Base-by-base conservation (phyloP, 92 coral and sea anemone species). In the Nematostella vectensis region DNA sequence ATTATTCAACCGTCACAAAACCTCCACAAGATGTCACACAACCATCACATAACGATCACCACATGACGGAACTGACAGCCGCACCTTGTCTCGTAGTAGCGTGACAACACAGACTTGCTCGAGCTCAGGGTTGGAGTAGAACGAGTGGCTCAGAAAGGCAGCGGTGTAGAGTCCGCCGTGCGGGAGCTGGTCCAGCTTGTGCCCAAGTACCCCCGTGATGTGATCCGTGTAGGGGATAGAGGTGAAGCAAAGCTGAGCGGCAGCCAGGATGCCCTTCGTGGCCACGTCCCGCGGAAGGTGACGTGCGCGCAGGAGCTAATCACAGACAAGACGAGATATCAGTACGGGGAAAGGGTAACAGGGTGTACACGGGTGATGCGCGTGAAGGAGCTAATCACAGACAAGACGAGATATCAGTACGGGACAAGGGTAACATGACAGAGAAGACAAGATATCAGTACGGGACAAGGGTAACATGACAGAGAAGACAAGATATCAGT, bases 71-170 rank as follows among this genome's bases (percentile, higher is more conserved):
- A n/a, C n/a, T n/a, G n/a, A n/a, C n/a, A n/a, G n/a, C n/a, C n/a
- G n/a, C n/a, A n/a, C n/a, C 64, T 85, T 76, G 47, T 85, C 78
- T 55, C 47, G 74, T 28, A 77, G 54, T 2, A 87, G 57, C 13
- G 87, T 81, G 29, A 85, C 48, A 18, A 89, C 97, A 47, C 97
- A 89, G 11, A 89, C 91, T 52, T 89, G 97, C 60, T 89, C 97
- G 16, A 81, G 66, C 66, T 89, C 97, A 21, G 95, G 86, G 59
- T 77, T 89, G 53, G 95, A 81, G 48, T 73, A 79, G 61, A 89
- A 85, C 0, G 91, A 74, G 65, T 78, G 95, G 25, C 89, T 78
- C 29, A 80, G 61, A 16, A 84, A 55, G 26, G 88, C 84, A n/a
- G 71, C 80, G 2, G 85, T 68, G 29, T 77, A 79, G 27, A 88